Evolutionary conservation across 2,888 invertebrate species (phyloP), one percentile per base, ranked within the genome.

Genomic region (Sclerodermus sp.): DNA sequence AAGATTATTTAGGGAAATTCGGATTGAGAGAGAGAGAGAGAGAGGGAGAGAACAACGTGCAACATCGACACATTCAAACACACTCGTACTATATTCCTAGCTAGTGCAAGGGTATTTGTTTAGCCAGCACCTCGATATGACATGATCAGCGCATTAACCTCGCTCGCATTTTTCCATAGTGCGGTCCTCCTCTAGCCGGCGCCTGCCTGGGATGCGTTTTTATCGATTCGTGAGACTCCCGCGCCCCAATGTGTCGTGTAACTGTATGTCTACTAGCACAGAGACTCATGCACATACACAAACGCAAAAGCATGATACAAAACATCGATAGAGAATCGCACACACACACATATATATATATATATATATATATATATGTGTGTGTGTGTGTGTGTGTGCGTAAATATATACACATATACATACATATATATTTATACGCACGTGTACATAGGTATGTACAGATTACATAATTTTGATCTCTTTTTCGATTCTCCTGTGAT

Each of bases 151-250:
- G 74, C 76, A 76, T 77, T 77, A 76, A 76, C 76, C 74, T 71
- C 63, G 66, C 69, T 68, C 69, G 67, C 68, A 67, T 70, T 73
- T 76, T 74, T 73, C 73, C 67, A 66, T 67, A 69, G 57, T 60
- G 47, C 51, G 61, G 55, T 66, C 60, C 64, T 67, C 62, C 62
- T 62, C 63, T 62, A 71, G 70, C 73, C 68, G 74, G 74, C 76
- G 74, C 75, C 75, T 73, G 71, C 70, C 75, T 76, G 77, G 76
- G 77, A 77, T 77, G 77, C 77, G 76, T 77, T 77, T 77, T 77
- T 77, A 77, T 77, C 77, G 77, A 77, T 77, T 77, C 72, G 77
- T 72, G 47, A 73, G 72, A 76, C 71, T 70, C 66, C 70, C 67
- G 67, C 60, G 59, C 61, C 64, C 64, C 74, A 65, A 71, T 73